Percentiles rank a stretch among this genome's conserved stretches.
These are phyloP conservation scores for Callospermophilus lateralis DNA, from an alignment of 2,113 vertebrate genomes.

Conservation along the genomic window DNA sequence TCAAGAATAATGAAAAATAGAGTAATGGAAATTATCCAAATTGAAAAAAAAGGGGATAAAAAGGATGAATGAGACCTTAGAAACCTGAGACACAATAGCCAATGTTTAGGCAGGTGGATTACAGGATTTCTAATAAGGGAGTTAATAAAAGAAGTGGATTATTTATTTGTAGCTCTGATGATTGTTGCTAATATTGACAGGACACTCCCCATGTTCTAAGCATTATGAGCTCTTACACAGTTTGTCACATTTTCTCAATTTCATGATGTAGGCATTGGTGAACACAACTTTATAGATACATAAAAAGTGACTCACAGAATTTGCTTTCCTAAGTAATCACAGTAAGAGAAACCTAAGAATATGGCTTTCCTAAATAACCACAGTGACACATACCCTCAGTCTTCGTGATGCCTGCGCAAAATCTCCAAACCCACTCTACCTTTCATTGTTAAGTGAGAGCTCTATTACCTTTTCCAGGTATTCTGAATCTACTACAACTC, in stretches of 20 bases:
- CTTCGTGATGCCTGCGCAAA: not conserved
- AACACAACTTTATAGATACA: not conserved
- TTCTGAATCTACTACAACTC: not conserved
- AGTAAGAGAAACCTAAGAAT: not conserved
- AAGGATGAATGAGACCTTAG: not conserved
- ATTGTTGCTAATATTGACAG: not conserved
- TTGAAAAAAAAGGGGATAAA: not conserved
- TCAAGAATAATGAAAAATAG: not conserved
- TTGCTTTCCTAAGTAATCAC: not conserved
- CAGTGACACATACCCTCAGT: not conserved
- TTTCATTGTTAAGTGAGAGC: not conserved
- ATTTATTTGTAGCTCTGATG: not conserved
- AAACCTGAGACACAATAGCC: not conserved
- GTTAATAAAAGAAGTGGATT: not conserved
- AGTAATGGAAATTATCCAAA: not conserved
- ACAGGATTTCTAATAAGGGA: not conserved
- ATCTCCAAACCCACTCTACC: not conserved
- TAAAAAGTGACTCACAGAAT: not conserved
- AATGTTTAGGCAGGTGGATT: not conserved
- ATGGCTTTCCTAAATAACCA: not conserved
- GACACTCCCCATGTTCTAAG: not conserved
- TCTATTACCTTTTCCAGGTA: not conserved
- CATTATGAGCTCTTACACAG: not conserved
- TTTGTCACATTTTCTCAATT: not conserved
- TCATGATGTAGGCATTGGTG: not conserved